Base-by-base conservation (phyloP, 2,888 invertebrate species). In the Mesochorus sp. region DNA sequence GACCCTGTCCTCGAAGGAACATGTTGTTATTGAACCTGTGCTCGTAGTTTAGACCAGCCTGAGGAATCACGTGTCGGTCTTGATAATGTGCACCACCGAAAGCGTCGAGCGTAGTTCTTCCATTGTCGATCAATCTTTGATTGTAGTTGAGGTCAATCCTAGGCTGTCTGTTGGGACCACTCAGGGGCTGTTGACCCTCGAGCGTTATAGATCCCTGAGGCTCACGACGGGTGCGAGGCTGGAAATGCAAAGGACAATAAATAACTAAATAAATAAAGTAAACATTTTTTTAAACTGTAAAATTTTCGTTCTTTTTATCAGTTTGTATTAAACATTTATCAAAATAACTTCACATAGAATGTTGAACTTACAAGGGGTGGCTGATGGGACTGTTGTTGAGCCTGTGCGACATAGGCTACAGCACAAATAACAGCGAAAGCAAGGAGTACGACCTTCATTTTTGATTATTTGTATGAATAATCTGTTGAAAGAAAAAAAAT, bases 41-140 rank as follows among this genome's bases (percentile, higher is more conserved):
- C n/a, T 82, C 80, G n/a, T 68, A 37, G 3, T 79, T 71, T 0
- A 84, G 0, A 8, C 86, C 86, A 0, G 71, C 49, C 2, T 84
- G 85, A 0, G 84, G 85, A 0, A 73, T 71, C 0, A 80, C 62
- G 0, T 66, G 71, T 19, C 72, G 67, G 21, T 80, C 76, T 0
- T 66, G 76, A 3, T 79, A 17, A 21, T 73, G 77, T 1, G 79
- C 62, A 6, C 85, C 85, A 3, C 86, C 85, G 3, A 68, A 84
- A 3, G 78, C 76, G 6, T 74, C 67, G 0, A 80, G 75, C 3
- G 19, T 81, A 5, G 51, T 26, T 17, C 70, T 79, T 1, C 80
- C 82, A n/a, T 64, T 51, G 64, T 77, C 42, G 26, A 82, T 62
- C 14, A 82, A 14, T 31, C 68, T 66, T 0, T 79, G 79, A n/a